Evolutionary conservation across 2,888 invertebrate genomes (phyloP).

Genomic region (Tridacna gigas): DNA sequence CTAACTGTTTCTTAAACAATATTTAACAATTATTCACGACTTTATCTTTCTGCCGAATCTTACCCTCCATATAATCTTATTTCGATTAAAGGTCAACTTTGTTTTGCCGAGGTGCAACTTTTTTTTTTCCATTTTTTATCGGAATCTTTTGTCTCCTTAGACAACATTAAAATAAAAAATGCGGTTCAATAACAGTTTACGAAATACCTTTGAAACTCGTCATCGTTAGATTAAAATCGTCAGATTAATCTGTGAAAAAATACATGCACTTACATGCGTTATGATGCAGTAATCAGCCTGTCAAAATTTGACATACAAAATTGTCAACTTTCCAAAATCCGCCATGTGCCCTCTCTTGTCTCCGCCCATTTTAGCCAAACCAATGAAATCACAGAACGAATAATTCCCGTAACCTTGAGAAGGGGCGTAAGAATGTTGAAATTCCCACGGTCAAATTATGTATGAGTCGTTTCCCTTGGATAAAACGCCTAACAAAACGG

Average conservation of each 20-base stretch:
- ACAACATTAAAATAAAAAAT: slow-evolving; percentile 26
- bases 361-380: slow-evolving; percentile 54
- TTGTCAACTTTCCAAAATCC: slow-evolving; percentile 66
- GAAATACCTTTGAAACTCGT: not conserved
- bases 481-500: no score
- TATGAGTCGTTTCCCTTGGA: slow-evolving; percentile 15
- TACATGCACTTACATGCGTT: slow-evolving; percentile 49
- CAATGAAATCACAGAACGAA: slow-evolving; percentile 43
- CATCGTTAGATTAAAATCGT: not conserved
- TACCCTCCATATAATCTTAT: no score
- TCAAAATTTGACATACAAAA: slow-evolving; percentile 60
- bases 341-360: slow-evolving; percentile 65
- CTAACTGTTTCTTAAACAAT: no score
- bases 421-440: not conserved
- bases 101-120: slow-evolving; percentile 39
- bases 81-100: slow-evolving; percentile 26
- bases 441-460: slow-evolving; percentile 7
- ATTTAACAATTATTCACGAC: no score
- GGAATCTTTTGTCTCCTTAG: slow-evolving; percentile 48
- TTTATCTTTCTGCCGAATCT: no score
- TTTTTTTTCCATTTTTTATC: slow-evolving; percentile 35
- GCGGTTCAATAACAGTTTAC: not conserved
- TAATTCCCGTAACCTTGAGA: slow-evolving; percentile 19
- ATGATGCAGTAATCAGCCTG: slow-evolving; percentile 51
- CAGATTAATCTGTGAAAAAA: not conserved